A percentile compares a stretch with the other conserved stretches of the same genome.
phyloP scores from a whole-genome alignment of 2,888 invertebrate genomes.

The Formica aserva region DNA sequence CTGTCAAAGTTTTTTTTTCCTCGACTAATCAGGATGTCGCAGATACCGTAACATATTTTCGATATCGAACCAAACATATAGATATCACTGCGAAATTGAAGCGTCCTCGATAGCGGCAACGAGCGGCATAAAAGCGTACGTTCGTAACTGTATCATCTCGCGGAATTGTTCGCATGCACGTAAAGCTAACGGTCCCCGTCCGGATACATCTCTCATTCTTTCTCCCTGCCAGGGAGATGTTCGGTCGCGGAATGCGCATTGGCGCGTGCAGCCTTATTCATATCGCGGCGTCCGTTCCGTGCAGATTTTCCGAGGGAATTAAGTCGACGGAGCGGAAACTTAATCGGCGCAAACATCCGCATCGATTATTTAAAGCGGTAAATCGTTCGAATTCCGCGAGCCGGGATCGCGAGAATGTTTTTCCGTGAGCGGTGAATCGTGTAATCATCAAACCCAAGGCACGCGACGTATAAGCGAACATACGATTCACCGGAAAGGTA shows the following conservation, averaged over 20 bases:
- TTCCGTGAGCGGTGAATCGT: constrained; percentile 19
- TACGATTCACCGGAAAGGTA: background rate
- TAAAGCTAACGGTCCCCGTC: constrained; percentile 49
- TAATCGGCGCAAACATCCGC: constrained; percentile 31
- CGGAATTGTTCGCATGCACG: constrained; percentile 55
- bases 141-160: constrained; percentile 53
- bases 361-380: constrained; percentile 27
- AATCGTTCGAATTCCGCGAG: constrained; percentile 26
- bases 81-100: constrained; percentile 10
- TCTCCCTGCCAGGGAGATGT: constrained; percentile 20
- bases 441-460: background rate
- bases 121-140: constrained; percentile 23
- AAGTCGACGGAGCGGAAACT: constrained; percentile 38
- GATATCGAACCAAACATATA: background rate
- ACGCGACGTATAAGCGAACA: background rate
- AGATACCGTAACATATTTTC: background rate
- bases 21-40: background rate
- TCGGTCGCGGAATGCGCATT: constrained; percentile 47
- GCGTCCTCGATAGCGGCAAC: background rate
- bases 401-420: constrained; percentile 7
- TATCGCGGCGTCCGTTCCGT: constrained; percentile 3
- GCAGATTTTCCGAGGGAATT: constrained; percentile 47
- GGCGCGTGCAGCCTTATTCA: constrained; percentile 47
- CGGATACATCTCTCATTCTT: constrained; percentile 50
- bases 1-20: background rate